phyloP scores from a whole-genome alignment of 2,113 vertebrate genomes.

The Oophaga pumilio region DNA sequence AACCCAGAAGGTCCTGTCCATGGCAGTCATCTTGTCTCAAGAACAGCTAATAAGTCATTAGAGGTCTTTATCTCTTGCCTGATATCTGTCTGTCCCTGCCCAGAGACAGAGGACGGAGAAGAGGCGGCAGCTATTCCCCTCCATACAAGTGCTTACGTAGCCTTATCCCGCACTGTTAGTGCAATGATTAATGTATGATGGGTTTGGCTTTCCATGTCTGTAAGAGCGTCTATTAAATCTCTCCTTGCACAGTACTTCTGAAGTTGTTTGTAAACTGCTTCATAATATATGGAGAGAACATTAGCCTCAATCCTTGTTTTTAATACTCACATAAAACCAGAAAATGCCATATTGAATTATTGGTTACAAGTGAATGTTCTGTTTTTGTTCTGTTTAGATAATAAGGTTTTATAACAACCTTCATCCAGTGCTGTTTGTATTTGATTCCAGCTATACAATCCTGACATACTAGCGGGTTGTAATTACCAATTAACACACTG shows the following conservation, averaged over 20 bases:
- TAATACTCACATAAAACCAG: slow-evolving; percentile 28
- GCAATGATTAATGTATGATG: neutral
- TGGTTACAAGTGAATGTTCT: slow-evolving; percentile 46
- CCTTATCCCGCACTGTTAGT: neutral
- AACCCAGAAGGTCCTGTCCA: neutral
- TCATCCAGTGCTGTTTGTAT: slow-evolving; percentile 46
- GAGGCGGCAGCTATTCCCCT: neutral
- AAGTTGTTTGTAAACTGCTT: slow-evolving; percentile 7
- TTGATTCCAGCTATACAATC: slow-evolving; percentile 48
- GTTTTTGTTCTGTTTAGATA: slow-evolving; percentile 54
- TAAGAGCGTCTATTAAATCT: neutral
- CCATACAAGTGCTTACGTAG: neutral
- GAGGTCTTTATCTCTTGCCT: neutral
- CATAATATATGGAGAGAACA: slow-evolving; percentile 9
- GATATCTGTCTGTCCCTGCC: neutral
- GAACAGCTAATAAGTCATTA: neutral
- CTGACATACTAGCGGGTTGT: slow-evolving; percentile 43
- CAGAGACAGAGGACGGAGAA: neutral
- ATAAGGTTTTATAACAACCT: slow-evolving; percentile 53
- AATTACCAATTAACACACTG: slow-evolving; percentile 47
- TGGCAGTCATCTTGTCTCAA: neutral
- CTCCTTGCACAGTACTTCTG: neutral
- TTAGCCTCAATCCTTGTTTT: slow-evolving; percentile 40
- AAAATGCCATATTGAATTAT: slow-evolving; percentile 52
- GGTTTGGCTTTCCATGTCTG: neutral